Conservation (phyloP, 1,140 invertebrate genomes). For the Cotesia chilonis region DNA sequence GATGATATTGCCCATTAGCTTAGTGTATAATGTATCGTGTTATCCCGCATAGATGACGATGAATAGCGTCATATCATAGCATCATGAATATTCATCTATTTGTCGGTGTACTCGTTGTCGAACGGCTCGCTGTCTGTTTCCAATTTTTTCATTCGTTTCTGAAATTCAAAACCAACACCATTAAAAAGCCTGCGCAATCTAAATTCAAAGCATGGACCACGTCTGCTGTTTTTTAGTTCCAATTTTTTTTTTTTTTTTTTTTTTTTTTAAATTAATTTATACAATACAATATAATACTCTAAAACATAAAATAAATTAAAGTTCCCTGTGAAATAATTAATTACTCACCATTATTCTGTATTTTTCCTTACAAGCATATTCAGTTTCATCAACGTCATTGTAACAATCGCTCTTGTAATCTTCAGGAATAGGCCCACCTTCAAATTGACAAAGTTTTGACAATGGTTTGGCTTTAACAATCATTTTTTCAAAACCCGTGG, state of each 20-base stretch:
- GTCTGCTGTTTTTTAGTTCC: conserved; percentile 16
- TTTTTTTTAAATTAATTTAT: background rate
- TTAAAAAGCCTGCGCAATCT: conserved; percentile 26
- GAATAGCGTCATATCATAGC: background rate
- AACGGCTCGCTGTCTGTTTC: conserved; percentile 46
- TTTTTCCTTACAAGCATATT: conserved; percentile 85
- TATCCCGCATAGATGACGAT: conserved; percentile 9
- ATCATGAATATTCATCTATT: conserved; percentile 44
- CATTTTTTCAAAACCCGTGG: conserved; percentile 74
- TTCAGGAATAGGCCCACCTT: conserved; percentile 74
- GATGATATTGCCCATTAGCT: conserved; percentile 12
- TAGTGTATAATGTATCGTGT: conserved; percentile 16
- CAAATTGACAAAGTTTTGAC: conserved; percentile 79
- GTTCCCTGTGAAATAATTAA: background rate
- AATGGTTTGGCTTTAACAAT: conserved; percentile 75
- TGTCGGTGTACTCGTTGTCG: conserved; percentile 52
- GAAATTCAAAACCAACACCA: conserved; percentile 53
- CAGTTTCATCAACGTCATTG: conserved; percentile 81
- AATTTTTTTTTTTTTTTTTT: background rate
- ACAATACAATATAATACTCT: too few relatives aligned
- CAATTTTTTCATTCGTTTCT: conserved; percentile 57
- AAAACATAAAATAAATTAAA: too few relatives aligned
- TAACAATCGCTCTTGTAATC: conserved; percentile 85
- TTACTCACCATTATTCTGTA: conserved; percentile 79
- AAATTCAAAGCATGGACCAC: conserved; percentile 13